Evolutionary conservation across 2,113 vertebrate species (phyloP), one percentile per base, ranked within the genome.

Genomic region (Felis catus): DNA sequence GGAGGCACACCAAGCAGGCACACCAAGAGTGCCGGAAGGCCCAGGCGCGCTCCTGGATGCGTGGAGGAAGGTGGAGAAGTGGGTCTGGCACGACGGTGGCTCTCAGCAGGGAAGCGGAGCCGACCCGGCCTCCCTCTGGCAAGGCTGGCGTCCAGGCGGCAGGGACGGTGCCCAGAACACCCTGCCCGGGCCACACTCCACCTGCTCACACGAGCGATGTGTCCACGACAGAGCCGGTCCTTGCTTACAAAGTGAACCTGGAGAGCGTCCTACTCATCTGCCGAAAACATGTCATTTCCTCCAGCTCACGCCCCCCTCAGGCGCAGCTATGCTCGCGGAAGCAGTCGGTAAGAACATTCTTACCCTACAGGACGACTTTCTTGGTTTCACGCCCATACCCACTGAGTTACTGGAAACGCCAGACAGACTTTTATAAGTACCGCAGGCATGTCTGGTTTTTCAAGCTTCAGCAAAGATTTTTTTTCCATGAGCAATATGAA

Each of bases 391-490:
- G 95, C 95, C 96, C 92, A 14, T 9, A 4, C 51, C 19, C 1
- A 4, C 82, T 0, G 58, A 55, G 29, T 96, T n/a, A 71, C 96
- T 87, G 97, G 94, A 73, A 97, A 81, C 33, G 1, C 68, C 82
- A 80, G 95, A 33, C 96, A 73, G 95, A 55, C 80, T 68, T 82
- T 86, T 58, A 1, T 27, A 58, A 89, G 93, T 7, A 87, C 97
- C 97, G 82, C 98, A 97, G 97, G 98, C 97, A 97, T 96, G 97
- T 97, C 98, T 96, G 95, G 95, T 53, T 96, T 95, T 70, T 53
- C 58, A 39, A 27, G 76, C 76, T 80, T 87, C 89, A 53, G 86
- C 36, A 7, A 61, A 68, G 83, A 90, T n/a, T 71, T 68, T 76
- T 73, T 89, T 92, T 85, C 97, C 84, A 11, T 90, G 96, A 97